phyloP scores from a whole-genome alignment of 2,888 invertebrate species.

The Phyllotreta cruciferae region DNA sequence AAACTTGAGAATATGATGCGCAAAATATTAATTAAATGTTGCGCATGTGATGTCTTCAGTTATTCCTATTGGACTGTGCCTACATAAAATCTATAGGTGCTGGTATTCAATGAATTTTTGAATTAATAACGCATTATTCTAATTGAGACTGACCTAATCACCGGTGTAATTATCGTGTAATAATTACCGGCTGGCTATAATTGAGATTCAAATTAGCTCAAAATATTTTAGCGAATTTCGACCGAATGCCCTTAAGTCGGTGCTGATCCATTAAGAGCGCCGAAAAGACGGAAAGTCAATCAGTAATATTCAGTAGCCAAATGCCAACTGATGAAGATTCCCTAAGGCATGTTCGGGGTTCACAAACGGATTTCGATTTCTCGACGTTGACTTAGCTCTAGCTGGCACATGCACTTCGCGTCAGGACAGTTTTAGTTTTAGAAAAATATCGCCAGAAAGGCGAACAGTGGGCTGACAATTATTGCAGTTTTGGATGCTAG shows the following conservation, averaged over 20 bases:
- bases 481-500: too few relatives aligned
- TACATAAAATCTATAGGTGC: too few relatives aligned
- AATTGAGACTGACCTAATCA: too few relatives aligned
- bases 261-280: constrained; percentile 1
- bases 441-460: background rate
- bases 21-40: too few relatives aligned
- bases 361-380: constrained; percentile 21
- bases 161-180: too few relatives aligned
- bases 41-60: too few relatives aligned
- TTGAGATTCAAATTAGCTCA: background rate
- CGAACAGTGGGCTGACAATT: background rate
- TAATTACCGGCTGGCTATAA: too few relatives aligned
- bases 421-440: constrained; percentile 24
- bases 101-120: too few relatives aligned
- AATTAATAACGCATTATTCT: too few relatives aligned
- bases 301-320: constrained; percentile 10
- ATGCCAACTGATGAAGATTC: constrained; percentile 15
- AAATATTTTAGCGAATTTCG: background rate
- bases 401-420: constrained; percentile 10
- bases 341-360: constrained; percentile 25
- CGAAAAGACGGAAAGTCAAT: constrained; percentile 6
- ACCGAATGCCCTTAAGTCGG: constrained; percentile 9
- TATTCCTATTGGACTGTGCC: too few relatives aligned
- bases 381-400: constrained; percentile 6
- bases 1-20: too few relatives aligned